Evolutionary conservation across 2,113 vertebrate genomes (phyloP), one percentile per base, ranked within the genome.

Genomic region (Sorex araneus): DNA sequence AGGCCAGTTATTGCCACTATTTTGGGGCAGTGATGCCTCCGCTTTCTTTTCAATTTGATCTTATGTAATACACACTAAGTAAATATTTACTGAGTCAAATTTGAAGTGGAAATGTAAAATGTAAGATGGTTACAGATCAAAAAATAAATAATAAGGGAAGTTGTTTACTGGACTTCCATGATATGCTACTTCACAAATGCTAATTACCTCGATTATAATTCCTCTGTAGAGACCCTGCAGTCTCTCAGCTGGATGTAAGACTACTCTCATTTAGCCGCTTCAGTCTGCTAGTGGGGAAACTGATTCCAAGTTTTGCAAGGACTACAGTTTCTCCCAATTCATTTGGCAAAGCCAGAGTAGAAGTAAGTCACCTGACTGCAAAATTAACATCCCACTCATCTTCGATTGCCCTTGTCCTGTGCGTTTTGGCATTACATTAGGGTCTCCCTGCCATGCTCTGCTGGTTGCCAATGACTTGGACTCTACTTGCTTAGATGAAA

Each of bases 71-170:
- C 16, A 28, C 9, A 0, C 3, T 86, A 36, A 84, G 30, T 84
- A 88, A 70, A 45, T 84, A 81, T 30, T 64, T 92, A 67, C 40
- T 70, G 19, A 84, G 50, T 64, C 36, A 77, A 81, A 30, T 2
- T 43, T 81, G 27, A 71, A 80, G 45, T 83, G 30, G 28, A 95
- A 94, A 45, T 93, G 18, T 25, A 66, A 50, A 75, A 27, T 75
- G 6, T 75, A 71, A 90, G 74, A 40, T 3, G 36, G 12, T 87
- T 60, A 34, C 60, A 6, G 43, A 10, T 90, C 36, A 87, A 83
- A 83, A 74, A 63, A 43, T 69, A 69, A 73, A 34, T 30, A n/a
- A n/a, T 25, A 4, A 5, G 1, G 54, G 9, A 3, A 71, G 16
- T 3, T 8, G 43, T 45, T 36, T 45, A 28, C 34, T 50, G 40